Conservation (phyloP, 2,113 vertebrate genomes). For the Ginglymostoma cirratum region DNA sequence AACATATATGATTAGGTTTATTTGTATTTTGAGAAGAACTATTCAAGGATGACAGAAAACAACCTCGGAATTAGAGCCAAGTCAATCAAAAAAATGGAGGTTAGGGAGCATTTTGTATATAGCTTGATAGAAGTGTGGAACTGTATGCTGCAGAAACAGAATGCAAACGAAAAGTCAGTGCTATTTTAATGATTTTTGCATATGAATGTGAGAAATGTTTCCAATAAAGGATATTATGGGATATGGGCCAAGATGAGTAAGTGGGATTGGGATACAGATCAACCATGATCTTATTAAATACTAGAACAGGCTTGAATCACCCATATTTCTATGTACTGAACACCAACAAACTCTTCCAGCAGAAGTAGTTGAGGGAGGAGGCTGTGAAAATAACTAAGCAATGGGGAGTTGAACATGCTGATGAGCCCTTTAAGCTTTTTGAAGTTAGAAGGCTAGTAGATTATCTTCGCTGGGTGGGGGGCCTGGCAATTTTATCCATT, state of each 20-base stretch:
- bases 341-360: background rate
- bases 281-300: background rate
- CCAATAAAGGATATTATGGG: background rate
- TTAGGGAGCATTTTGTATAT: background rate
- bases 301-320: background rate
- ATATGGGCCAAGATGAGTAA: background rate
- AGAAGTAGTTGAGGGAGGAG: background rate
- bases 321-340: background rate
- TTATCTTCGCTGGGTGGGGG: background rate
- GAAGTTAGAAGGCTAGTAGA: background rate
- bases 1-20: no score
- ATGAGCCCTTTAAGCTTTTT: background rate
- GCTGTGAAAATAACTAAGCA: background rate
- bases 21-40: no score
- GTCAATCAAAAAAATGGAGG: background rate
- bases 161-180: no score
- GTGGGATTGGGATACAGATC: background rate
- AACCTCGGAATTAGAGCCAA: background rate
- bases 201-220: background rate
- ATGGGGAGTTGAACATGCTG: background rate
- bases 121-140: background rate
- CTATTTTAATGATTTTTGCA: background rate
- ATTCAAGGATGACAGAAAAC: background rate
- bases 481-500: background rate
- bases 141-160: no score